Evolutionary conservation across 2,113 vertebrate genomes (phyloP).

Genomic region (Formicarius rufipectus): DNA sequence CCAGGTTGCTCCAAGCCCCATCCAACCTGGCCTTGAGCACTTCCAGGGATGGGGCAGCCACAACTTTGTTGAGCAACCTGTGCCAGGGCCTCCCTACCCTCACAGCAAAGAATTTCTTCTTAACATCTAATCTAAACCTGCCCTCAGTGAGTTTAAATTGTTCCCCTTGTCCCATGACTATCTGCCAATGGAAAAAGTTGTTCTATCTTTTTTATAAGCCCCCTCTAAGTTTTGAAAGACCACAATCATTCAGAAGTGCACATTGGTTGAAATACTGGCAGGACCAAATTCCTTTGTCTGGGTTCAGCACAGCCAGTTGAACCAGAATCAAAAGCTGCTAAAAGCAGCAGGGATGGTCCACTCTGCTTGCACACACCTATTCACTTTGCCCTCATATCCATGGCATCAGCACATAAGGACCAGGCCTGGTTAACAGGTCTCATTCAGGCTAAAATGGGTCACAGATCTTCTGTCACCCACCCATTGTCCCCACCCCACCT

Average conservation of each 20-base stretch:
- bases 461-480: fast-evolving
- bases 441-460: background rate
- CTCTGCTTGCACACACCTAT: background rate
- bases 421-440: background rate
- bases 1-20: background rate
- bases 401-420: background rate
- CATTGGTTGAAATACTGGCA: background rate
- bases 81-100: background rate
- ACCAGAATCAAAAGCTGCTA: background rate
- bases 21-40: background rate
- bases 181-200: background rate
- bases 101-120: background rate
- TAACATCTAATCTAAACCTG: background rate
- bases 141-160: background rate
- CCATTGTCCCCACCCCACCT: fast-evolving
- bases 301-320: background rate
- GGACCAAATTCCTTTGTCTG: background rate
- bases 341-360: background rate
- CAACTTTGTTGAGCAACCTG: background rate
- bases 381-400: background rate
- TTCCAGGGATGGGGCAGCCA: background rate
- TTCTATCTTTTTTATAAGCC: background rate
- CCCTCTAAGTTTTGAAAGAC: background rate
- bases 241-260: background rate
- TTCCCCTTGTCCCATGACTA: background rate